Base-by-base conservation (phyloP, 2,888 invertebrate genomes). In the Melikaiella ostensackeni region DNA sequence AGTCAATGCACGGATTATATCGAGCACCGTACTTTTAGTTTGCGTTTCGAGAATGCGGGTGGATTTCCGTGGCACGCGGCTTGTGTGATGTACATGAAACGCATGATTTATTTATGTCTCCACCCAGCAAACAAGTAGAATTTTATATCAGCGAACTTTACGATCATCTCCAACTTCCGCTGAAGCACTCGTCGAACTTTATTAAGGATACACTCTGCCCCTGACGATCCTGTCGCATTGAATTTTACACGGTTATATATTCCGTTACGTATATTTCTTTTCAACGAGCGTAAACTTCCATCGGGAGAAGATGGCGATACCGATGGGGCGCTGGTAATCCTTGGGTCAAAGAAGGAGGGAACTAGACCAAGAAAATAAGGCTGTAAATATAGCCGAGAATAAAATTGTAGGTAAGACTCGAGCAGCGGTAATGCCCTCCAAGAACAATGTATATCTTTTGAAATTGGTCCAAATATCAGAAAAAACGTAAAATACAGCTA, bases 21-120 rank as follows among this genome's bases (percentile, higher is more conserved):
- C 50, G 46, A 66, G 46, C n/a, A 70, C 30, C 70, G 50, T 70
- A 70, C 50, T 70, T 70, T 50, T 50, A 70, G 70, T 70, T 70
- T 50, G 50, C 50, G 70, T 57, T 50, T 50, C 30, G 70, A 70
- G 50, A 70, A 46, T 70, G 50, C 70, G 70, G 81, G 73, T 74
- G 64, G 77, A 74, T 70, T 62, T 59, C 74, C 61, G 30, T 70
- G 46, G 30, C 30, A 46, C 50, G 50, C 70, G 27, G 70, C 70
- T 70, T 70, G 46, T 30, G 50, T 77, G 82, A 87, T 87, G 86
- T 87, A 84, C 86, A 84, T 84, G 83, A 79, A 77, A 77, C 77
- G 78, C 77, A 85, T 88, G 86, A 86, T 87, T 87, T 87, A 88
- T 88, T 87, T 88, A 87, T 85, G 79, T 82, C 80, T 79, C 74